Percentiles rank a stretch among this genome's conserved stretches.
phyloP scores from a whole-genome alignment of 30 jellyfish, hydroid and myxozoan genomes.

The Nemopilema nomurai region DNA sequence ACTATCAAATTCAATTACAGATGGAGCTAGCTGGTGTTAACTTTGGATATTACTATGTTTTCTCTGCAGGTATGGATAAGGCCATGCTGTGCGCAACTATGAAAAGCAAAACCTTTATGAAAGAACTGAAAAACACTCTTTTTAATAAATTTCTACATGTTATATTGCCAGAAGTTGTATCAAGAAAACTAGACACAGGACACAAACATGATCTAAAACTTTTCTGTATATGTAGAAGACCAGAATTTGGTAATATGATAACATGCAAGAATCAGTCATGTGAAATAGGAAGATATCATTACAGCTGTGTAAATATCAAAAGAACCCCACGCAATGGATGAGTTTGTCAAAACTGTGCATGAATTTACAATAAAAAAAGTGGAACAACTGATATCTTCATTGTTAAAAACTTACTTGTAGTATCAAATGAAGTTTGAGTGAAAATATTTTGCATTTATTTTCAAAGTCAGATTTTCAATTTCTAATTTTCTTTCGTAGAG shows the following conservation, averaged over 20 bases:
- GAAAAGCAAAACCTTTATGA: background rate
- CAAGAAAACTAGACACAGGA: slow-evolving; percentile 1
- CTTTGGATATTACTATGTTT: slow-evolving; percentile 27
- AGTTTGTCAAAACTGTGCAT: background rate
- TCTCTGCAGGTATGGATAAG: background rate
- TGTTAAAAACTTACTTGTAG: background rate
- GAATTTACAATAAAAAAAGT: background rate
- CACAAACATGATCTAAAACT: slow-evolving; percentile 15
- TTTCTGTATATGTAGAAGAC: slow-evolving; percentile 25
- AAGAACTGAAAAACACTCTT: background rate
- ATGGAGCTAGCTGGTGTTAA: slow-evolving; percentile 15
- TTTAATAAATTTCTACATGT: background rate
- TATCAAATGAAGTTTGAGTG: background rate
- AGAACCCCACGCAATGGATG: background rate
- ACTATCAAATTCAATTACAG: slow-evolving; percentile 28
- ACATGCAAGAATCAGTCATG: slow-evolving; percentile 12
- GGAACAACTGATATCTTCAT: background rate
- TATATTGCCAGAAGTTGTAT: slow-evolving; percentile 2
- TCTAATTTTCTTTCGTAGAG: background rate
- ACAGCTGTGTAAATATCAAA: background rate
- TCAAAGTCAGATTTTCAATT: background rate
- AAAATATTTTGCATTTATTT: background rate
- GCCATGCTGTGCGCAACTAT: background rate
- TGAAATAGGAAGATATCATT: background rate
- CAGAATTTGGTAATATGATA: slow-evolving; percentile 30